Base-by-base conservation (phyloP, 1,140 invertebrate genomes). In the Nylanderia fulva region DNA sequence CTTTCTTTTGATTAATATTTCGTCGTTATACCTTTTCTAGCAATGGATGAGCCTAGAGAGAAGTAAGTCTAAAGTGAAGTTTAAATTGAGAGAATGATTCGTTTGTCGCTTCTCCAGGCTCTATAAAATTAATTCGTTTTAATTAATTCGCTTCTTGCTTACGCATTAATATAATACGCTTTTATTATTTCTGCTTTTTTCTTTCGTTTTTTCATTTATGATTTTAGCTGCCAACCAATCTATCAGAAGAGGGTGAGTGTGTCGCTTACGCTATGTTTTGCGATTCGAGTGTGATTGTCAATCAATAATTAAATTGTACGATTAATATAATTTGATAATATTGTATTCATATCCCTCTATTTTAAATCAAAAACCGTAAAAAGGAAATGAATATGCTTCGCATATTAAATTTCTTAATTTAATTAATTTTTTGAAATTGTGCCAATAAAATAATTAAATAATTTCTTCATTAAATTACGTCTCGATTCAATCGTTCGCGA, bases 41-140 rank as follows among this genome's bases (percentile, higher is more conserved):
- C 97, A 94, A 96, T 97, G 95, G 97, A 98, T 94, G 97, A 98
- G 95, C 97, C 97, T 88, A 96, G 96, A 95, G 97, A 98, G 95
- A 97, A 97, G 97, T 98, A 96, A 97, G 97, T 96, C 86, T n/a
- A n/a, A n/a, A 68, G 82, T 88, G 42, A 71, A 88, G 88, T 87
- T 85, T 88, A 84, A 82, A 39, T n/a, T 52, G 74, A 69, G 76
- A 85, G 79, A 72, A 64, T 82, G 86, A 86, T 42, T 85, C 48
- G 89, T 93, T 90, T 92, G 84, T 88, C 84, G 92, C 92, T 93
- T 92, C 91, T 93, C 91, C 85, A 90, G 91, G 90, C 90, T 93
- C 90, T 66, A 24, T 68, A 54, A 61, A 56, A 45, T 69, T 86
- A 27, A 58, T 27, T 42, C 52, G 66, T 54, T 54, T 74, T 74